phyloP scores from a whole-genome alignment of 1,140 invertebrate species.

The Phymastichus coffea region DNA sequence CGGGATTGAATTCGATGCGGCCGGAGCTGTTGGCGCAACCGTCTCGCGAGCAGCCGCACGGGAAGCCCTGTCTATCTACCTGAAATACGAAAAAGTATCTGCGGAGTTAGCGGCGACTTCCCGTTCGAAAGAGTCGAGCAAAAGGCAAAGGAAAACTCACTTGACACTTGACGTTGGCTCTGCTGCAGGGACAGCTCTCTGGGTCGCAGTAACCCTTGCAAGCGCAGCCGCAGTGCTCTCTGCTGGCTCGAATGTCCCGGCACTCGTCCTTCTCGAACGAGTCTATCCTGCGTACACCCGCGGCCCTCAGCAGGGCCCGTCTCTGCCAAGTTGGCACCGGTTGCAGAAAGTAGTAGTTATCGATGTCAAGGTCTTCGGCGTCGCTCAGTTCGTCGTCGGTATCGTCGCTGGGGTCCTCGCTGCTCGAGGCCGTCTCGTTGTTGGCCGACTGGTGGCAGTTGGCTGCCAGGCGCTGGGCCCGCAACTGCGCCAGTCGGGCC shows the following conservation, averaged over 20 bases:
- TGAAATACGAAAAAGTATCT: conserved; percentile 35
- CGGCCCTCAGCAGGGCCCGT: conserved; percentile 78
- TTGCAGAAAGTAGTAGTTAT: conserved; percentile 91
- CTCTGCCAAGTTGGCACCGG: conserved; percentile 91
- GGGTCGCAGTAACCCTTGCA: conserved; percentile 95
- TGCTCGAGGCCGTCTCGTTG: conserved; percentile 51
- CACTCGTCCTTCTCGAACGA: conserved; percentile 92
- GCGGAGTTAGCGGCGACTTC: too few species aligned
- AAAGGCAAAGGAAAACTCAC: too few species aligned
- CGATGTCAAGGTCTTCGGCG: conserved; percentile 81
- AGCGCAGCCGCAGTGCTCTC: conserved; percentile 93
- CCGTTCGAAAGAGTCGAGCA: too few species aligned
- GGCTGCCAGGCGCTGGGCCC: conserved; percentile 58
- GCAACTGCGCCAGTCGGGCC: conserved; percentile 75
- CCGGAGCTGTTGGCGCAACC: conserved; percentile 91
- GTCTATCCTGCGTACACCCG: conserved; percentile 93
- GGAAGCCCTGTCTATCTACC: conserved; percentile 93
- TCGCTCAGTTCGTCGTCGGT: conserved; percentile 82
- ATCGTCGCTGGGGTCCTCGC: conserved; percentile 69
- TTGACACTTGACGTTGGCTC: conserved; percentile 95
- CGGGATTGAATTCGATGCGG: conserved; percentile 93
- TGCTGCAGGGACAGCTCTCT: conserved; percentile 90
- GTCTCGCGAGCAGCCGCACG: conserved; percentile 93
- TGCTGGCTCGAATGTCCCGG: conserved; percentile 84
- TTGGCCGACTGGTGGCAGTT: too few species aligned